phyloP scores from a whole-genome alignment of 2,888 invertebrate genomes.

The Catocala sponsa region DNA sequence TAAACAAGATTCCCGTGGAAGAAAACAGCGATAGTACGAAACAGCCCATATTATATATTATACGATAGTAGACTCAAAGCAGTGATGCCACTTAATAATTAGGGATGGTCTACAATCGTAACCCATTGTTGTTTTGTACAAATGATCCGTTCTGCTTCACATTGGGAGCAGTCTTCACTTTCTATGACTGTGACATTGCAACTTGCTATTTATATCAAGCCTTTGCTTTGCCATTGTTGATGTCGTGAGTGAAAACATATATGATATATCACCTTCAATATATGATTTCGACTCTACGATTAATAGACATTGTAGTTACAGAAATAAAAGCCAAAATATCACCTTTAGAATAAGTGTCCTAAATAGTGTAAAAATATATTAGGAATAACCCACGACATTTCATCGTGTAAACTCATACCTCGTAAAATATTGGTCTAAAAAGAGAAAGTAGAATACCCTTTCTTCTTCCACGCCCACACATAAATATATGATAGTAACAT shows the following conservation, averaged over 20 bases:
- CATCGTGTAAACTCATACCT: too few relatives aligned
- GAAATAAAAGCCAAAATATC: not conserved
- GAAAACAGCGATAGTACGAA: not conserved
- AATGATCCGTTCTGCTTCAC: constrained; percentile 79
- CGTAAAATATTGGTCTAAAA: too few relatives aligned
- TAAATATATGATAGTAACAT: too few relatives aligned
- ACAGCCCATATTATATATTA: not conserved
- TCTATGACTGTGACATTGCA: constrained; percentile 73
- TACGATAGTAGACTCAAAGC: not conserved
- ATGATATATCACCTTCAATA: constrained; percentile 6
- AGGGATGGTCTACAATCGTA: constrained; percentile 44
- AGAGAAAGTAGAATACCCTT: too few relatives aligned
- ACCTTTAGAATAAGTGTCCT: not conserved
- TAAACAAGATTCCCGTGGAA: constrained; percentile 12
- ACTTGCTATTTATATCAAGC: constrained; percentile 49
- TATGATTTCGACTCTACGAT: not conserved
- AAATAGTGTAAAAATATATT: too few relatives aligned
- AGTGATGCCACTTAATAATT: constrained; percentile 39
- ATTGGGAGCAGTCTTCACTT: constrained; percentile 79
- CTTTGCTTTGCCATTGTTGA: constrained; percentile 39
- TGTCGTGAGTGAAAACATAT: constrained; percentile 39
- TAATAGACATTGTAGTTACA: not conserved
- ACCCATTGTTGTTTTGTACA: constrained; percentile 60
- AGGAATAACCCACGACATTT: too few relatives aligned
- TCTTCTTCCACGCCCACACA: too few relatives aligned